Evolutionary conservation across 2,113 vertebrate genomes (phyloP).

Genomic region (Glaucomys volans): DNA sequence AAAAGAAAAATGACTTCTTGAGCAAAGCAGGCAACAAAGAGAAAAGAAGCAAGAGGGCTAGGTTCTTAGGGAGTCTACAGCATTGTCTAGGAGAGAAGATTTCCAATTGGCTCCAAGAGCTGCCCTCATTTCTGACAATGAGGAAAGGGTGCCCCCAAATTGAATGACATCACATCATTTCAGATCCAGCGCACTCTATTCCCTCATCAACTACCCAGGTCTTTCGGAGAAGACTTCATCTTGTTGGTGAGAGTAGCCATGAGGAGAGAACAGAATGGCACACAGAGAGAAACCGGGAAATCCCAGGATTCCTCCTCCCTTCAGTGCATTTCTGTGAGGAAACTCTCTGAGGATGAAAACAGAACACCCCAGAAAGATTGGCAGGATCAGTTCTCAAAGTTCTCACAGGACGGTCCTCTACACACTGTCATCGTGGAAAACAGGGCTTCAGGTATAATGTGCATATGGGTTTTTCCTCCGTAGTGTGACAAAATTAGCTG

Average conservation of each 20-base stretch:
- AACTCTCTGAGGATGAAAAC: neutral
- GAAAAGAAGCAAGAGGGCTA: neutral
- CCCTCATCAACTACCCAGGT: neutral
- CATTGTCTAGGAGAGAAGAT: neutral
- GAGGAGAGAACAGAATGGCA: neutral
- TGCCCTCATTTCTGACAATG: neutral
- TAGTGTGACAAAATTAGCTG: slow-evolving; percentile 4
- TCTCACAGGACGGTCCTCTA: neutral
- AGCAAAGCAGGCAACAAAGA: neutral
- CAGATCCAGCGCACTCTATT: neutral
- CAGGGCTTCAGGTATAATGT: neutral
- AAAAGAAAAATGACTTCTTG: neutral
- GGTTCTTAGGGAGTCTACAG: neutral
- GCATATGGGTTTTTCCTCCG: neutral
- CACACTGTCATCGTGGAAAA: neutral
- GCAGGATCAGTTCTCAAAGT: neutral
- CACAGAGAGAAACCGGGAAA: neutral
- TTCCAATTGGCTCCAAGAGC: neutral
- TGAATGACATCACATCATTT: neutral
- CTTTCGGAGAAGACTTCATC: neutral
- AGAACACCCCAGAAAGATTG: neutral
- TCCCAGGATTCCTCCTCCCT: neutral
- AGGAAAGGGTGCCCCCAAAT: neutral
- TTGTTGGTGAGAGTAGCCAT: neutral
- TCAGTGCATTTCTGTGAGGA: neutral